Percentiles rank a stretch among this genome's conserved stretches.
Conservation (phyloP, 2,888 invertebrate species). For the Oxytorus armatus region DNA sequence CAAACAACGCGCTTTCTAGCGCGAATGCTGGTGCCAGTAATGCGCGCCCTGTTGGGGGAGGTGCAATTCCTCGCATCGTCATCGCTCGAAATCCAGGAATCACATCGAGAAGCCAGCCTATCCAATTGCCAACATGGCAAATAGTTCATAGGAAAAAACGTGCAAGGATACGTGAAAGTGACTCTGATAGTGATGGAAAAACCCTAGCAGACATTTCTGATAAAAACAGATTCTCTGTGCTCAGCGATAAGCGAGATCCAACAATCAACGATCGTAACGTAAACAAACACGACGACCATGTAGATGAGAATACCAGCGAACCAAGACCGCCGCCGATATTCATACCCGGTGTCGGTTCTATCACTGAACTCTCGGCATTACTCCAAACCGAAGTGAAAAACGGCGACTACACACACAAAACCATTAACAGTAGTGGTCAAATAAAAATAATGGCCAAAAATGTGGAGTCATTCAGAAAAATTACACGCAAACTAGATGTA, state of each 20-base stretch:
- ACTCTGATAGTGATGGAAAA: background rate
- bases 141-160: background rate
- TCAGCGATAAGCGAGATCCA: background rate
- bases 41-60: background rate
- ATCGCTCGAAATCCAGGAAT: background rate
- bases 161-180: slow-evolving; percentile 1
- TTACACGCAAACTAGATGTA: background rate
- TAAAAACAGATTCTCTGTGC: slow-evolving; percentile 10
- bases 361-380: background rate
- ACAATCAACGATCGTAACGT: slow-evolving; percentile 1
- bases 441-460: slow-evolving; percentile 22
- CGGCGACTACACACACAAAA: background rate
- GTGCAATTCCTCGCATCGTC: slow-evolving; percentile 10
- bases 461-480: background rate
- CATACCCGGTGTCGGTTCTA: background rate
- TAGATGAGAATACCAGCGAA: background rate
- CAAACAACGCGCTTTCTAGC: background rate
- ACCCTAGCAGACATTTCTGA: background rate
- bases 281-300: background rate
- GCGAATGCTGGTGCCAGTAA: background rate
- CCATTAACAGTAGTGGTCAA: background rate
- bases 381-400: background rate
- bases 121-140: background rate
- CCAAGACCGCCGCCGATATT: slow-evolving; percentile 21
- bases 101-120: background rate